Evolutionary conservation across 2,113 vertebrate species (phyloP), one percentile per base, ranked within the genome.

Genomic region (Synchiropus splendidus): DNA sequence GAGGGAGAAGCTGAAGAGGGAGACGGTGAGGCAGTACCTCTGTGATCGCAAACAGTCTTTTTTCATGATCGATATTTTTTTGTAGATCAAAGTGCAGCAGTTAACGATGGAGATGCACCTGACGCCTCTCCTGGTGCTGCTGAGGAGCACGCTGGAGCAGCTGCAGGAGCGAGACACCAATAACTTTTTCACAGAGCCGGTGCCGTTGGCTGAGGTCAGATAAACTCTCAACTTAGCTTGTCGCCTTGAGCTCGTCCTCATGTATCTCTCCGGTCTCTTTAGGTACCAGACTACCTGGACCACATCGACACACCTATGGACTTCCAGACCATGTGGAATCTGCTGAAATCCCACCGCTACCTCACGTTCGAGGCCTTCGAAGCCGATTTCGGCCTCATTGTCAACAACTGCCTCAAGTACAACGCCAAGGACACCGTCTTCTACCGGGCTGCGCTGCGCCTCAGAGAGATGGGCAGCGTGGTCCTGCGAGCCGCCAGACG

Each of bases 271-370:
- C 30, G 49, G 6, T 13, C 31, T 4, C 32, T 2, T 11, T 72
- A 98, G 95, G 94, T 97, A 18, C 95, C 95, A 6, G 95, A 99
- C 74, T 99, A 99, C 65, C 75, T 98, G 71, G 95, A 98, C 79
- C 94, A 99, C 66, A 96, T 99, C 58, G 92, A 97, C 82, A 93
- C 92, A 48, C 95, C 95, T 0, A 99, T 99, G 95, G 95, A 99
- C 71, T 99, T 99, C 79, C 91, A 94, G 84, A 97, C 92, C 36
- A 99, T 99, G 94, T 97, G 92, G 80, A 89, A 89, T 64, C 87
- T 90, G 57, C 80, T 99, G 61, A 94, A 99, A 74, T 88, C 89
- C 36, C 92, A 97, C 64, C 89, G 85, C 67, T 98, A 98, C 78
- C 86, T 92, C 81, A 96, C 89, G 48, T 95, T 99, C 0, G 92